Evolutionary conservation across 1,140 invertebrate species (phyloP).

Genomic region (Eupeodes corollae): DNA sequence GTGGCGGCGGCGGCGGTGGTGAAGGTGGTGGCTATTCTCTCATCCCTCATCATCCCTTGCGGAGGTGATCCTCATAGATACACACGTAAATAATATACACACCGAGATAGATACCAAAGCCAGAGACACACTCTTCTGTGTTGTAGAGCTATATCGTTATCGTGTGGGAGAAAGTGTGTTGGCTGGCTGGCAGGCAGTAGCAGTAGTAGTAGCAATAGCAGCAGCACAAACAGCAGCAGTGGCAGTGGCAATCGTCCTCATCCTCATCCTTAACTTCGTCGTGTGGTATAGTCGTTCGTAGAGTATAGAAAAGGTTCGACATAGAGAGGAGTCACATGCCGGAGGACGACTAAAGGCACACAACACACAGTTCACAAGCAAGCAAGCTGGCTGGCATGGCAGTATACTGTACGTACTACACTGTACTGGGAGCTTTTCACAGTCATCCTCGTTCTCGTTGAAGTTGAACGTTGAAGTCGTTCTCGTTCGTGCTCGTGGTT

Average conservation of each 20-base stretch:
- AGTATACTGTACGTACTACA: no score
- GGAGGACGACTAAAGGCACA: no score
- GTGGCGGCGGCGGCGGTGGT: slow-evolving; percentile 13
- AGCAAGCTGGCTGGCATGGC: no score
- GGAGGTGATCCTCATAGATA: not conserved
- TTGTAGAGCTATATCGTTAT: no score
- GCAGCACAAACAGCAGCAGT: slow-evolving; percentile 7
- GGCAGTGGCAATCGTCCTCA: slow-evolving; percentile 1
- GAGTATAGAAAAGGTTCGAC: not conserved
- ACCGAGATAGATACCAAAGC: not conserved
- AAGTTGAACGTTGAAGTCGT: slow-evolving; percentile 4
- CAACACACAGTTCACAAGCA: no score
- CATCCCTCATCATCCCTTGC: not conserved
- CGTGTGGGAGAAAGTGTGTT: no score
- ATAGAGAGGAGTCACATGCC: no score
- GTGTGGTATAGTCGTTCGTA: slow-evolving; percentile 13
- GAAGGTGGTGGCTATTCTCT: slow-evolving; percentile 2
- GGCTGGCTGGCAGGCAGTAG: slow-evolving; percentile 10
- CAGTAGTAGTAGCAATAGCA: slow-evolving; percentile 9
- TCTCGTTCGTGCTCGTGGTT: slow-evolving; percentile 18
- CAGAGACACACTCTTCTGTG: not conserved
- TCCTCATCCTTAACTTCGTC: slow-evolving; percentile 11
- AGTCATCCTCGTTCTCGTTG: slow-evolving; percentile 11
- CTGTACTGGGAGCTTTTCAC: not conserved
- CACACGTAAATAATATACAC: no score